Evolutionary conservation across 2,113 vertebrate genomes (phyloP), one percentile per base, ranked within the genome.

Genomic region (Gracilinanus agilis): DNA sequence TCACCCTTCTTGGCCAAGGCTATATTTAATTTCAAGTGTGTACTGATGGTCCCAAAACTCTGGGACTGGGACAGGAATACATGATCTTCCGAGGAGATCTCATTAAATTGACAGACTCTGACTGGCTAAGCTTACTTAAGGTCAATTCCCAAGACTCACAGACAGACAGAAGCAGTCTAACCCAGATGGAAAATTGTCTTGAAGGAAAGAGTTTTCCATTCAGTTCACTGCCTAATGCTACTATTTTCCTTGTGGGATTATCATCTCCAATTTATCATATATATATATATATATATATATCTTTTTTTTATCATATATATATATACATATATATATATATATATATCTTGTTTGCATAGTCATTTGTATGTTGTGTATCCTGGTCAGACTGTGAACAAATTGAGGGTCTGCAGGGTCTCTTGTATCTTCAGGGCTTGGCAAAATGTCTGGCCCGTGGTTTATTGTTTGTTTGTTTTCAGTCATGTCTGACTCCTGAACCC

Each of bases 21-120:
- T 93, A 67, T 90, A 25, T 96, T 94, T 96, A 44, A 67, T 88
- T 53, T 96, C 91, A 89, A 95, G 44, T 94, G 53, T 92, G 11
- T 53, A 19, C 19, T 6, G n/a, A 54, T 90, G 91, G 93, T 94
- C 89, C 58, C n/a, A 53, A 92, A 93, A 53, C 27, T 89, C 92
- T 0, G 19, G 91, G 21, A 44, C 54, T 21, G 34, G 16, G 54
- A 89, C 56, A 54, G 24, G 75, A 93, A 56, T 54, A n/a, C 49
- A 11, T 0, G 3, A n/a, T 56, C 55, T 90, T 49, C 90, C 3
- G 54, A 34, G 29, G 95, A 67, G 58, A 55, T 4, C 89, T 91
- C 93, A 40, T 83, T 34, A 40, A 83, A 83, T 11, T 40, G n/a
- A 83, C 67, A 75, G n/a, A 83, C n/a, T 83, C n/a, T 83, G 67